phyloP scores from a whole-genome alignment of 2,888 invertebrate genomes.

The Dysmachus trigonus region DNA sequence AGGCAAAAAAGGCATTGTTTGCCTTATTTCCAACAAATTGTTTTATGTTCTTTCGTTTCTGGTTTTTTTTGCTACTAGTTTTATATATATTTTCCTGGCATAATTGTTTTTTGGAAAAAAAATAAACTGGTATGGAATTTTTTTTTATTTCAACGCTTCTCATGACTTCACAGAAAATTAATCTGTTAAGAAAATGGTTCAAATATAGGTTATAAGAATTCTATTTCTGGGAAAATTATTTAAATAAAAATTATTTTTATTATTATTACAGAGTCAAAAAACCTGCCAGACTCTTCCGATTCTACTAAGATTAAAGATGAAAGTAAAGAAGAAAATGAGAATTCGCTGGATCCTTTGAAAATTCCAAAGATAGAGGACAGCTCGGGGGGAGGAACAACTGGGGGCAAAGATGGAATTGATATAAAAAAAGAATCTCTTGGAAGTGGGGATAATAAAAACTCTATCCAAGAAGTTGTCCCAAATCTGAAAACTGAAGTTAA shows the following conservation, averaged over 20 bases:
- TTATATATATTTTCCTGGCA: no score
- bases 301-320: slow-evolving; percentile 45
- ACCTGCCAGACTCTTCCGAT: slow-evolving; percentile 37
- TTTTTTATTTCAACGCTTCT: no score
- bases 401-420: not conserved
- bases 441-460: not conserved
- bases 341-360: slow-evolving; percentile 44
- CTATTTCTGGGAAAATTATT: no score
- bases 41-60: no score
- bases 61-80: no score
- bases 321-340: slow-evolving; percentile 40
- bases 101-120: no score
- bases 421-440: not conserved
- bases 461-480: not conserved
- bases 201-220: no score
- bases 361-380: slow-evolving; percentile 49
- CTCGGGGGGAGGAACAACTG: slow-evolving; percentile 35
- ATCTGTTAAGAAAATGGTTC: no score
- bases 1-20: no score
- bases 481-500: not conserved
- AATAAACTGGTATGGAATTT: no score
- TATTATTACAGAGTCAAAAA: slow-evolving; percentile 45
- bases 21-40: no score
- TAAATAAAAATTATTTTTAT: not conserved
- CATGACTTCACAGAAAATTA: no score